phyloP scores from a whole-genome alignment of 1,140 invertebrate genomes.

The Drosophila asahinai region DNA sequence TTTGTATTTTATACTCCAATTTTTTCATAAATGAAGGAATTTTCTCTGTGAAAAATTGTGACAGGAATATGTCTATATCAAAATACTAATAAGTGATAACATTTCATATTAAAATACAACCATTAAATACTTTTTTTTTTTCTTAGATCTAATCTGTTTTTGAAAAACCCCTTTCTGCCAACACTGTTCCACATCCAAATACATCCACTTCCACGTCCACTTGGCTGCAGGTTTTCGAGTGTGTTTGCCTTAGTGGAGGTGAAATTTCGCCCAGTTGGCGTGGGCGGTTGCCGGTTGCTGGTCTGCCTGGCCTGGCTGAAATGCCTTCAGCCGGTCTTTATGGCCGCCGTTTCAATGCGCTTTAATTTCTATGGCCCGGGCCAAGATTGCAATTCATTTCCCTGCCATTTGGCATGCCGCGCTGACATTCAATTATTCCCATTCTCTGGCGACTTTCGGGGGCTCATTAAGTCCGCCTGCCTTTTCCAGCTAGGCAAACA shows the following conservation, averaged over 20 bases:
- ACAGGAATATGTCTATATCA: too few species aligned
- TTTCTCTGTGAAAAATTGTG: too few species aligned
- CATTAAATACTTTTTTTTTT: too few species aligned
- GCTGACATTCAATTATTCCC: slow-evolving; percentile 47
- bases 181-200: slow-evolving; percentile 18
- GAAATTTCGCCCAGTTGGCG: slow-evolving; percentile 64
- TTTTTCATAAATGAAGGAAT: too few species aligned
- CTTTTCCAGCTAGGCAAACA: slow-evolving; percentile 18
- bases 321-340: slow-evolving; percentile 69
- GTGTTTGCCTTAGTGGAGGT: slow-evolving; percentile 55
- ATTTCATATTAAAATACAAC: too few species aligned
- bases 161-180: background rate
- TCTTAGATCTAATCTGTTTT: background rate
- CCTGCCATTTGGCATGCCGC: slow-evolving; percentile 52
- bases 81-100: too few species aligned
- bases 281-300: slow-evolving; percentile 47
- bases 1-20: too few species aligned
- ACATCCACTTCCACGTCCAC: slow-evolving; percentile 46
- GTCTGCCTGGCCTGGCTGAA: slow-evolving; percentile 20
- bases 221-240: slow-evolving; percentile 55
- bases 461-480: slow-evolving; percentile 18
- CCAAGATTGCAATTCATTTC: slow-evolving; percentile 59
- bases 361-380: slow-evolving; percentile 53
- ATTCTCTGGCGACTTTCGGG: slow-evolving; percentile 23
- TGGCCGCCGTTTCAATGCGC: slow-evolving; percentile 67